A percentile compares a stretch with the other conserved stretches of the same genome.
These are phyloP conservation scores for Troilus luridus DNA, from an alignment of 2,888 invertebrate species.

Conservation along the genomic window DNA sequence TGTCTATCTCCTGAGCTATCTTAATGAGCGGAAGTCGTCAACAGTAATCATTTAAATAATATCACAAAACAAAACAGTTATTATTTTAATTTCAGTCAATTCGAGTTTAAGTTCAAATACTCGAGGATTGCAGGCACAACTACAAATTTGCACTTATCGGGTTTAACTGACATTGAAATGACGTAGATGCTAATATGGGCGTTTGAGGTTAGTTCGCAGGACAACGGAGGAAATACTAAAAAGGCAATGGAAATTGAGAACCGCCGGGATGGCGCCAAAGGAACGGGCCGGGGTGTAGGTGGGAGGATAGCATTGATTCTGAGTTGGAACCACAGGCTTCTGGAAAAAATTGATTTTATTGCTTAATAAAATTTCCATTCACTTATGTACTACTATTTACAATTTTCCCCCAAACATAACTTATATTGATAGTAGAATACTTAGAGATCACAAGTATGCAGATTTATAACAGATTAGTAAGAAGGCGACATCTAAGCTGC, in stretches of 20 bases:
- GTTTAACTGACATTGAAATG: not conserved
- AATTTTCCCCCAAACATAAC: too few relatives aligned
- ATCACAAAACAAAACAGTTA: too few relatives aligned
- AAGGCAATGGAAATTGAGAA: not conserved
- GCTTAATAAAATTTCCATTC: not conserved
- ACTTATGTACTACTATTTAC: not conserved
- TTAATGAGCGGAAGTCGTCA: too few relatives aligned
- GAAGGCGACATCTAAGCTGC: too few relatives aligned
- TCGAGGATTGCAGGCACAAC: not conserved
- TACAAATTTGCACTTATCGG: not conserved
- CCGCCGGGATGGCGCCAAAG: slow-evolving; percentile 2
- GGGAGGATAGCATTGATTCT: not conserved
- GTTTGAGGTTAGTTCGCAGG: not conserved
- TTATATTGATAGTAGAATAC: too few relatives aligned
- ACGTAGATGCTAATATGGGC: not conserved
- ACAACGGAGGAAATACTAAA: not conserved
- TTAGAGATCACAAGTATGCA: too few relatives aligned
- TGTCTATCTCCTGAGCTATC: too few relatives aligned
- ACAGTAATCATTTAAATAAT: too few relatives aligned
- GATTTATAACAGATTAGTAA: too few relatives aligned
- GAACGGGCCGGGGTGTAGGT: not conserved
- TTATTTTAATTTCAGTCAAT: too few relatives aligned
- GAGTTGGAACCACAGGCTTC: not conserved
- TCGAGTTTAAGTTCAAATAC: too few relatives aligned
- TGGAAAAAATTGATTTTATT: not conserved